phyloP scores from a whole-genome alignment of 2,113 vertebrate species.

The Corythornis cristatus region DNA sequence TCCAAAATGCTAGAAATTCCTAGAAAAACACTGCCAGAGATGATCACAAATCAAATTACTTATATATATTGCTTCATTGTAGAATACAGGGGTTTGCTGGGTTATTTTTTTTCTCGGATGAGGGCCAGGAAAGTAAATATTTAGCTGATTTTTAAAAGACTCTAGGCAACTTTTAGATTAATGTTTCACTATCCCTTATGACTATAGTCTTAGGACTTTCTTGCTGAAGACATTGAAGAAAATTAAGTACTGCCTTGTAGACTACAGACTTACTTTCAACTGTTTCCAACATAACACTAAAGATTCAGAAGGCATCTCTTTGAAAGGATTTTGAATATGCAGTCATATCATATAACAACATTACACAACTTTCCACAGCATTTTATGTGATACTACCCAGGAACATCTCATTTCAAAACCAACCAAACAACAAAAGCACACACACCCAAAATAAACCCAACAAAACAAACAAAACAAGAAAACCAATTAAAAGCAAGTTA shows the following conservation, averaged over 20 bases:
- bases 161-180: background rate
- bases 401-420: background rate
- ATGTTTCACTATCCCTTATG: background rate
- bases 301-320: background rate
- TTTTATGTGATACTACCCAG: background rate
- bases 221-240: background rate
- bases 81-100: background rate
- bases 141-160: background rate
- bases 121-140: background rate
- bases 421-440: fast-evolving
- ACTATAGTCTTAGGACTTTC: background rate
- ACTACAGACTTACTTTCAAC: background rate
- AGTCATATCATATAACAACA: background rate
- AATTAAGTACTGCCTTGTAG: background rate
- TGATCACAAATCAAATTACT: background rate
- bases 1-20: slow-evolving; percentile 6
- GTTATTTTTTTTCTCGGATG: background rate
- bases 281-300: background rate
- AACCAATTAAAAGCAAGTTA: background rate
- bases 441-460: background rate
- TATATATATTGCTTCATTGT: background rate
- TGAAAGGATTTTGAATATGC: background rate
- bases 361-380: background rate
- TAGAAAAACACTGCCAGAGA: background rate
- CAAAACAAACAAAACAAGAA: too few species aligned